Percentiles rank a stretch among this genome's conserved stretches.
Conservation (phyloP, 2,113 vertebrate genomes). For the Neodontobutis hainanensis region DNA sequence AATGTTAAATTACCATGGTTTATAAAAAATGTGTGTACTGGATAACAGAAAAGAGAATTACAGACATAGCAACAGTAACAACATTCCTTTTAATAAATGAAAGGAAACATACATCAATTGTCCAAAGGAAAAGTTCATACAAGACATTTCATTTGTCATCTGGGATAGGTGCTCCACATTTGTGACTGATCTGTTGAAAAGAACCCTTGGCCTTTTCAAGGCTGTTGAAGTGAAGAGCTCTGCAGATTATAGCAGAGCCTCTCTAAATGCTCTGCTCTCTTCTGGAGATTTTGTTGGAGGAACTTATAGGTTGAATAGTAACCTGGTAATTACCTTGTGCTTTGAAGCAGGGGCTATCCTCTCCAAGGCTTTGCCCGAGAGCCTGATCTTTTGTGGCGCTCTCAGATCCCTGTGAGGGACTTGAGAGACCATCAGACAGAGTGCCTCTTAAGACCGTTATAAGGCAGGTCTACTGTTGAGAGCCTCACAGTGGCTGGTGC, state of each 20-base stretch:
- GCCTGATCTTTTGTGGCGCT: constrained; percentile 13
- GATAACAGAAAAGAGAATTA: too few species aligned
- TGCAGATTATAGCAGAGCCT: constrained; percentile 28
- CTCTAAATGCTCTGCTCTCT: constrained; percentile 31
- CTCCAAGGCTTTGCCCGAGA: constrained; percentile 44
- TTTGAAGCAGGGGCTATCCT: constrained; percentile 17
- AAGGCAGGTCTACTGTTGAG: constrained; percentile 33
- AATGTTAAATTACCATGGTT: too few species aligned
- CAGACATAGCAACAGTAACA: too few species aligned
- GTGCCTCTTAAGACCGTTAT: constrained; percentile 41
- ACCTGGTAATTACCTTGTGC: constrained; percentile 54
- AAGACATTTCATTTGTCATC: background rate
- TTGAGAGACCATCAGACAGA: constrained; percentile 56
- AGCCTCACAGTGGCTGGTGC: constrained; percentile 38
- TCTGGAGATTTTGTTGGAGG: constrained; percentile 29
- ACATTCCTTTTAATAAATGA: constrained; percentile 15
- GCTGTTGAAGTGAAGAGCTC: constrained; percentile 6
- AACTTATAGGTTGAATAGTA: constrained; percentile 29
- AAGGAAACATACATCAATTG: background rate
- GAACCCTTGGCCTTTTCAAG: background rate
- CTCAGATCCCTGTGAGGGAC: constrained; percentile 37
- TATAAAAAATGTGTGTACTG: too few species aligned
- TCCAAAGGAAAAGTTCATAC: background rate
- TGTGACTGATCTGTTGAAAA: background rate
- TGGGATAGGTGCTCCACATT: background rate